Evolutionary conservation across 2,797 vertebrate species (phyloP), one percentile per base, ranked within the genome.

Genomic region (Sternarchorhynchus goeldii): DNA sequence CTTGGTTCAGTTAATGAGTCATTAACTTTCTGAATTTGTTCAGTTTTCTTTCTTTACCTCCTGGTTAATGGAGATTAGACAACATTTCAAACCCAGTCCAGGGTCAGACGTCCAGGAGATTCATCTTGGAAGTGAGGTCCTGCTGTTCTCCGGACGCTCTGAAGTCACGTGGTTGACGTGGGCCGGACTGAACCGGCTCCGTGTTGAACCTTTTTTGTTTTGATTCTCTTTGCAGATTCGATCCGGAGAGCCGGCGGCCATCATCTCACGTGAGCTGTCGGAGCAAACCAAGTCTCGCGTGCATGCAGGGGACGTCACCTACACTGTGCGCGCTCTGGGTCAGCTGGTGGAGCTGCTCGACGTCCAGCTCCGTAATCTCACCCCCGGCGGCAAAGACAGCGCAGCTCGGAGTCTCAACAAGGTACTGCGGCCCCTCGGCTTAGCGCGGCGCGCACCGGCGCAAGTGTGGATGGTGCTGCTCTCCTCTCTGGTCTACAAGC

Each of bases 381-480:
- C 97, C 0, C 98, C 98, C 0, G 97, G 97, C 0, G 97, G 97
- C 70, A 99, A 99, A 87, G 98, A 99, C 69, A 99, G 97, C 12
- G 97, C 98, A 0, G 96, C 98, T 0, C 94, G 97, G 34, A 99
- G 97, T 88, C 88, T 99, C 65, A 99, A 98, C 78, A 99, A 99
- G 97, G 98, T 99, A 91, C 21, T 64, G 53, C 41, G 7, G 6
- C 10, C 29, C 10, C 20, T 67, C 41, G 45, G 12, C 6, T 5
- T n/a, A 56, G 56, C 3, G 7, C 14, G 25, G 12, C 32, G 21
- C 29, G 18, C 20, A 29, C 20, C 32, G 29, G 39, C 53, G 41
- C 56, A 65, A n/a, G 2, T 32, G 34, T 55, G 10, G 50, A 21
- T 39, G 29, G 32, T 39, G 32, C 32, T 36, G 59, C 50, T 41